Evolutionary conservation across 2,888 invertebrate genomes (phyloP), one percentile per base, ranked within the genome.

Genomic region (Holacanthella duospinosa): DNA sequence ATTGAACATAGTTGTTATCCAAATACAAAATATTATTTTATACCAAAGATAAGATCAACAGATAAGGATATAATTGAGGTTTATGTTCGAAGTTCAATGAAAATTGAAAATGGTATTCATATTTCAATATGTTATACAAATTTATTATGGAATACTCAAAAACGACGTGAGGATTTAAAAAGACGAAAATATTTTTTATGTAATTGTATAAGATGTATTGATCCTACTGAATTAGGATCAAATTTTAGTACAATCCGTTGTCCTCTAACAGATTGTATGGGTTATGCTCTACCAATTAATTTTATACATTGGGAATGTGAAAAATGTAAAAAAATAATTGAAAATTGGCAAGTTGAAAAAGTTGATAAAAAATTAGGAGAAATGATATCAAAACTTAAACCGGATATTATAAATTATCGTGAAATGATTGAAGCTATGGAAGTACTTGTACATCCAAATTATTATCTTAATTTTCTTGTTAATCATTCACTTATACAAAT

Each of bases 401-500:
- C 71, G 1, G 64, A 64, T n/a, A 62, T 66, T 44, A 48, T 63
- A 43, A 61, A 64, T 29, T 72, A 72, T 56, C 65, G 87, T 73
- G 80, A 82, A n/a, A 76, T 89, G 2, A 75, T 88, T 9, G 82
- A 82, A 57, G 86, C 88, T 71, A 77, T 90, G 60, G 82, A 85
- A 1, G 84, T 83, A 66, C 86, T 91, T 71, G 78, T 92, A 62
- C 91, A 92, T 78, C 86, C 87, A 0, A 85, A 89, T 75, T 92
- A 92, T 77, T 92, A 89, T 75, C 88, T 89, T 72, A 81, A 88
- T 69, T 89, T 88, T 74, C 84, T 87, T 0, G 82, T 90, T 9
- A 87, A 88, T 73, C 92, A 92, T 77, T 87, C 89, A 0, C 78
- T 92, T 29, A 80, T 91, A 60, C 92, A 92, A 75, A 76, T 91